A percentile compares a stretch with the other conserved stretches of the same genome.
Conservation (phyloP, 2,888 invertebrate species). For the Didymodactylos carnosus region DNA sequence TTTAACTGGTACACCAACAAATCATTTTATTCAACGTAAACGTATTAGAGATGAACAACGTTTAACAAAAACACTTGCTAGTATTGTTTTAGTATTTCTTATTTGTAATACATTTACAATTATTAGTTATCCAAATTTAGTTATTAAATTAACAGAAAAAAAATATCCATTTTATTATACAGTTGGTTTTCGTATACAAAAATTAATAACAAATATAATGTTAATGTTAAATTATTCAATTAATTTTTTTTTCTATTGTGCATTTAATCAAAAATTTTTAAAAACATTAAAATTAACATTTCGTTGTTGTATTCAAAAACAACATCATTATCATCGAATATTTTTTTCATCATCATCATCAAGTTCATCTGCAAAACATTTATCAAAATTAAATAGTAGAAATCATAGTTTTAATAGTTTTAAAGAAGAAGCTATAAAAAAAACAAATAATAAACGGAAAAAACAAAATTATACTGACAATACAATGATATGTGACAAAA, state of each 20-base stretch:
- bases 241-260: constrained; percentile 28
- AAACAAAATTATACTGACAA: too few species aligned
- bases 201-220: constrained; percentile 10
- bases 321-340: neutral
- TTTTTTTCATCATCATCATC: too few species aligned
- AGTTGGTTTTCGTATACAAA: constrained; percentile 4
- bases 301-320: too few species aligned
- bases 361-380: neutral
- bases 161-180: constrained; percentile 2
- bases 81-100: constrained; percentile 1
- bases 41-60: constrained; percentile 1
- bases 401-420: too few species aligned
- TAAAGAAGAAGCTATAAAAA: too few species aligned
- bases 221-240: constrained; percentile 18
- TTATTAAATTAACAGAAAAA: neutral
- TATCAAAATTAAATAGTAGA: too few species aligned
- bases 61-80: constrained; percentile 6
- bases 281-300: constrained; percentile 8
- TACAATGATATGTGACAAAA: too few species aligned
- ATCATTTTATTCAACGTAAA: neutral
- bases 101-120: constrained; percentile 11
- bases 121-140: constrained; percentile 4
- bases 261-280: constrained; percentile 21
- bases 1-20: neutral
- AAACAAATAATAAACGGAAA: too few species aligned